phyloP scores from a whole-genome alignment of 2,888 invertebrate species.

The Coleophora deauratella region DNA sequence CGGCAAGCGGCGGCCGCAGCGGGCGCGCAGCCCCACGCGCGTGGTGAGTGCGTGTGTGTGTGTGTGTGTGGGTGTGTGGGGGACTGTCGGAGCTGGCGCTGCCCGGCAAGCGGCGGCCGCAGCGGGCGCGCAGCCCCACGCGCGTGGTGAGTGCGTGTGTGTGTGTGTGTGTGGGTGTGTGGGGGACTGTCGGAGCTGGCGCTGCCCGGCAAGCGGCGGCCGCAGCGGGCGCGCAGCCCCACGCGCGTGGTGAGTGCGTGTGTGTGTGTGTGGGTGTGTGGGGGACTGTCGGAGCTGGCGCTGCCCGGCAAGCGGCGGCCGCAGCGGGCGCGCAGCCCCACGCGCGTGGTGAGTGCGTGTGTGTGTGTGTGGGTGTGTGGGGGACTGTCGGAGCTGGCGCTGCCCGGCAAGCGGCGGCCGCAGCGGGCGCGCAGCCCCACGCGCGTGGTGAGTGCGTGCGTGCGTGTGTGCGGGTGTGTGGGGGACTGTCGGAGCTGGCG shows the following conservation, averaged over 20 bases:
- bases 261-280: not conserved
- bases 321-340: too few species aligned
- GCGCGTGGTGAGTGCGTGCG: constrained; percentile 57
- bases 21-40: constrained; percentile 48
- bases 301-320: not conserved
- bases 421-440: constrained; percentile 54
- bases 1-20: constrained; percentile 68
- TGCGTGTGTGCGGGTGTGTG: too few species aligned
- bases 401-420: constrained; percentile 76
- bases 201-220: not conserved
- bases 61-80: too few species aligned
- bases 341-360: too few species aligned
- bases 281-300: not conserved
- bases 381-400: constrained; percentile 79
- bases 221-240: not conserved
- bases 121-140: too few species aligned
- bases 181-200: not conserved
- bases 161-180: too few species aligned
- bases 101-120: too few species aligned
- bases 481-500: not conserved
- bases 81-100: too few species aligned
- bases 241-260: not conserved
- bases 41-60: constrained; percentile 50
- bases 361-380: too few species aligned
- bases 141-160: too few species aligned